phyloP scores from a whole-genome alignment of 2,888 invertebrate species.

The Cantharis flavilabris region DNA sequence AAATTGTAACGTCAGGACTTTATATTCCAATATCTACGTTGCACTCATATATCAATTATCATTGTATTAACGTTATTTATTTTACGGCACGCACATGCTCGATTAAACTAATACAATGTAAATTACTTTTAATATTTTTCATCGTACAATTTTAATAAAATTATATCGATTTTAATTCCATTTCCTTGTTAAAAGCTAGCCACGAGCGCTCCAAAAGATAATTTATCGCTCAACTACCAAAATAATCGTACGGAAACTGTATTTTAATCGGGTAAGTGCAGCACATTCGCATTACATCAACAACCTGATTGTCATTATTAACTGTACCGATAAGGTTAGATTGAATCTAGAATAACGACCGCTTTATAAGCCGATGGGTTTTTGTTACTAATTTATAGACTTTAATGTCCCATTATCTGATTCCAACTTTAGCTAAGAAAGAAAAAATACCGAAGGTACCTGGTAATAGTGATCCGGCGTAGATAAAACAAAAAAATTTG shows the following conservation, averaged over 20 bases:
- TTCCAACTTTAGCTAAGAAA: not conserved
- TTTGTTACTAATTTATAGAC: not conserved
- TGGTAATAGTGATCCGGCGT: not conserved
- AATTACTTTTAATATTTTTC: not conserved
- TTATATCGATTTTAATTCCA: not conserved
- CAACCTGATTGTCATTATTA: not conserved
- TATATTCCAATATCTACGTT: slow-evolving; percentile 35
- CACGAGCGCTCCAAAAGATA: not conserved
- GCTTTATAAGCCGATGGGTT: not conserved
- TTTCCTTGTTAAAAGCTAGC: not conserved
- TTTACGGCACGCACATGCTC: slow-evolving; percentile 27
- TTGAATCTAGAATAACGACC: not conserved
- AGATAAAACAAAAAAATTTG: not conserved
- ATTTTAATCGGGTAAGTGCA: not conserved
- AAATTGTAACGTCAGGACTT: slow-evolving; percentile 37
- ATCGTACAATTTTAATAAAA: not conserved
- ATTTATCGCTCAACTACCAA: not conserved
- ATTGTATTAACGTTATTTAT: slow-evolving; percentile 34
- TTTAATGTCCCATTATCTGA: not conserved
- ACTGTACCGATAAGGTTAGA: not conserved
- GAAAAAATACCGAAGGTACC: not conserved
- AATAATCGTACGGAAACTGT: not conserved
- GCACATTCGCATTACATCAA: not conserved
- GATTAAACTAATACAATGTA: slow-evolving; percentile 16
- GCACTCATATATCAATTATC: slow-evolving; percentile 35